A percentile compares a stretch with the other conserved stretches of the same genome.
Evolutionary conservation across 2,888 invertebrate genomes (phyloP).

Genomic region (Sminthurinus aureus): DNA sequence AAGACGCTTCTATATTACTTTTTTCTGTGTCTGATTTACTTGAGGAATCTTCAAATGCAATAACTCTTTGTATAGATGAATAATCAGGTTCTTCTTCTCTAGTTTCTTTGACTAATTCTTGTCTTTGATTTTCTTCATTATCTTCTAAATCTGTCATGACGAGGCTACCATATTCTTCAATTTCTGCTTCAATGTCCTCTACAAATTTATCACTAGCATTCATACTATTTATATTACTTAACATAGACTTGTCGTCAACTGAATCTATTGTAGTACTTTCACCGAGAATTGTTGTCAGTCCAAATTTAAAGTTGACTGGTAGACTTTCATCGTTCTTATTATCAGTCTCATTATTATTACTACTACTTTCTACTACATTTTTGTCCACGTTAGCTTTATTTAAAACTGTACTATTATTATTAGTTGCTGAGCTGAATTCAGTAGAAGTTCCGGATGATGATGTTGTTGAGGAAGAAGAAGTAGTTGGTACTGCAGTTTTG

Average conservation of each 20-base stretch:
- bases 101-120: conserved; percentile 33
- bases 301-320: conserved; percentile 1
- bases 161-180: conserved; percentile 47
- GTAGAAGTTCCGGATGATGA: too few relatives aligned
- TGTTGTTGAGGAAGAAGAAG: too few relatives aligned
- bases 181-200: conserved; percentile 25
- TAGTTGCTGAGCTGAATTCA: too few relatives aligned
- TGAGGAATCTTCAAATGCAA: not conserved
- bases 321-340: not conserved
- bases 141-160: conserved; percentile 56
- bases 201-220: conserved; percentile 16
- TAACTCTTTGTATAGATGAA: not conserved
- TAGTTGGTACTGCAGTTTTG: too few relatives aligned
- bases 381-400: too few relatives aligned
- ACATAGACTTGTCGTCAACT: conserved; percentile 41
- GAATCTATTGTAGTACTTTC: not conserved
- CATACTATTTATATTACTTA: conserved; percentile 50
- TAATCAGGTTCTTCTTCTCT: conserved; percentile 7
- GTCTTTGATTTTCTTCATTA: conserved; percentile 17
- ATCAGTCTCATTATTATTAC: conserved; percentile 5
- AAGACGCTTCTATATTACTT: not conserved
- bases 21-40: not conserved
- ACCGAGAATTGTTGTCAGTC: not conserved
- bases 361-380: too few relatives aligned
- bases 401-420: too few relatives aligned